A percentile compares a stretch with the other conserved stretches of the same genome.
Evolutionary conservation across 2,888 invertebrate genomes (phyloP).

Genomic region (Ornithoptera alexandrae): DNA sequence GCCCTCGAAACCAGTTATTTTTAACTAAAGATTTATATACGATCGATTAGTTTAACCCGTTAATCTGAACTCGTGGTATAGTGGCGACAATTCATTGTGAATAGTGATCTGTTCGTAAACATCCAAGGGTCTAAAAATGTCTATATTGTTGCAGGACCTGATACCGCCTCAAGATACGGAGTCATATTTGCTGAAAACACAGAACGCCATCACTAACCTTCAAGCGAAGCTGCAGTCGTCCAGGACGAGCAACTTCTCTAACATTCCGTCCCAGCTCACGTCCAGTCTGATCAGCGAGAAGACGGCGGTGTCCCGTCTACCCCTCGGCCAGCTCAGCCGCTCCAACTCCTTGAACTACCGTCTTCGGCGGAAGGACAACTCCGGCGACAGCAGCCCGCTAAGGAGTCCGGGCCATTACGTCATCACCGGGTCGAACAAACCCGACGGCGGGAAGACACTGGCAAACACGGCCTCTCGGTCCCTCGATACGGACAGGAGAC

Average conservation of each 20-base stretch:
- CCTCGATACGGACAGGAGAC: constrained; percentile 59
- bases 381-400: constrained; percentile 65
- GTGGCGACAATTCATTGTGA: no score
- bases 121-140: neutral
- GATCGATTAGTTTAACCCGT: no score
- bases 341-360: constrained; percentile 76
- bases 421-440: constrained; percentile 67
- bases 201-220: constrained; percentile 81
- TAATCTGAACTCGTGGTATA: no score
- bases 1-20: no score
- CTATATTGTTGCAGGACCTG: constrained; percentile 68
- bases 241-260: constrained; percentile 51
- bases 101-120: no score
- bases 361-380: constrained; percentile 62
- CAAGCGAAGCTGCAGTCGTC: constrained; percentile 79
- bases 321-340: constrained; percentile 68
- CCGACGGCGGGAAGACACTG: constrained; percentile 58
- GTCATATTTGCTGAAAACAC: constrained; percentile 79
- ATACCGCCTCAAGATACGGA: constrained; percentile 77
- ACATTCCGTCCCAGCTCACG: constrained; percentile 64
- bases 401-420: constrained; percentile 73
- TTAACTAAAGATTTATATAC: no score
- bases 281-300: constrained; percentile 71
- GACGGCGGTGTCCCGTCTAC: constrained; percentile 67
- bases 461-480: constrained; percentile 66